phyloP scores from a whole-genome alignment of 2,113 vertebrate genomes.

The Psittacus erithacus region DNA sequence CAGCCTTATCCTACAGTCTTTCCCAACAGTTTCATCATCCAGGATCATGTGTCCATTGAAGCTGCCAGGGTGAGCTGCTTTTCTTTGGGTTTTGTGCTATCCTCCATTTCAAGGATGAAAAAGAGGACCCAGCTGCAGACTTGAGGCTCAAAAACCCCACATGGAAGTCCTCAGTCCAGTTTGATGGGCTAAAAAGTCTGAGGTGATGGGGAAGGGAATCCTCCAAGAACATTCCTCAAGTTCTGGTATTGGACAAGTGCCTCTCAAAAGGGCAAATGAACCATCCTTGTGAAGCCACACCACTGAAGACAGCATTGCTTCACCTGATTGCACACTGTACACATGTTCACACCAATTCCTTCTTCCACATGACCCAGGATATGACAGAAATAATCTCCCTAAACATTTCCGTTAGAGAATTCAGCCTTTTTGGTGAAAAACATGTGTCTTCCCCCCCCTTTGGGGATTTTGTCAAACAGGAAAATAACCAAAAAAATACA shows the following conservation, averaged over 20 bases:
- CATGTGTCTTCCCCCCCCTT: accelerated
- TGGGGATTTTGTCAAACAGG: not conserved
- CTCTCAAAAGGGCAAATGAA: not conserved
- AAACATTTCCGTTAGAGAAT: not conserved
- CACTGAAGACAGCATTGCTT: not conserved
- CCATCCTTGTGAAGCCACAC: not conserved
- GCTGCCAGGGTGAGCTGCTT: not conserved
- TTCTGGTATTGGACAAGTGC: not conserved
- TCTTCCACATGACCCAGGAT: not conserved
- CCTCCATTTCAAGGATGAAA: not conserved
- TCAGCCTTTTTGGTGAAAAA: not conserved
- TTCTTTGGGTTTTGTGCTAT: not conserved
- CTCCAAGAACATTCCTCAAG: not conserved
- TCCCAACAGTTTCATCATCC: not conserved
- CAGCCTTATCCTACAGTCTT: not conserved
- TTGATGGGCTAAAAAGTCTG: not conserved
- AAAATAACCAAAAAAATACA: not conserved
- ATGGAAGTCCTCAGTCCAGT: not conserved
- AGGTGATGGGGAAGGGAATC: not conserved
- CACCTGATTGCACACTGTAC: not conserved
- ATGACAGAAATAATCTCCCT: not conserved
- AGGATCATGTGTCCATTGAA: not conserved
- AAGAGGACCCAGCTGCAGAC: not conserved
- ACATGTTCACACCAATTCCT: not conserved
- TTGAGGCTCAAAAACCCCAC: not conserved